A percentile compares a stretch with the other conserved stretches of the same genome.
Conservation (phyloP, 2,888 invertebrate species). For the Sympetrum striolatum region DNA sequence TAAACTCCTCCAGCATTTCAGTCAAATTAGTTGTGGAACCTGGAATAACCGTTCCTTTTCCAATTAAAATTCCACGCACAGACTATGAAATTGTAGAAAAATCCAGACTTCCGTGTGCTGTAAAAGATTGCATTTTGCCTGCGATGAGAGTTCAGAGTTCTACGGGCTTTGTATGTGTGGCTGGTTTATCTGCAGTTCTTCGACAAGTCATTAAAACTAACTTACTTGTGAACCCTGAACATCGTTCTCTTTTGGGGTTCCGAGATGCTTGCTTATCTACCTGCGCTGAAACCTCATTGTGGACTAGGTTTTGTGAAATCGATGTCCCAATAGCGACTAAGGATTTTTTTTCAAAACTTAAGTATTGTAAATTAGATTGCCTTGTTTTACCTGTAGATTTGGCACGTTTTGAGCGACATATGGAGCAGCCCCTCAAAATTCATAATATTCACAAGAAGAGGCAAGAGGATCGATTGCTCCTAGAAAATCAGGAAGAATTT, state of each 20-base stretch:
- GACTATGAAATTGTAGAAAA: neutral
- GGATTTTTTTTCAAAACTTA: slow-evolving; percentile 50
- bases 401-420: slow-evolving; percentile 81
- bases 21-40: slow-evolving; percentile 60
- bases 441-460: slow-evolving; percentile 85
- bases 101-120: slow-evolving; percentile 58
- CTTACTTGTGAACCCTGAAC: slow-evolving; percentile 55
- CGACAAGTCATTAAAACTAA: slow-evolving; percentile 60
- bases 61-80: neutral
- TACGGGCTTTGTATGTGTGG: slow-evolving; percentile 67
- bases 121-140: slow-evolving; percentile 67
- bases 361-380: slow-evolving; percentile 44
- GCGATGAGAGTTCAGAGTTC: slow-evolving; percentile 63
- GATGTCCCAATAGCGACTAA: slow-evolving; percentile 67
- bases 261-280: slow-evolving; percentile 80
- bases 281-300: slow-evolving; percentile 83
- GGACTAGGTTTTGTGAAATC: slow-evolving; percentile 92
- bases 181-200: slow-evolving; percentile 79
- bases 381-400: slow-evolving; percentile 70
- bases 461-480: too few species aligned
- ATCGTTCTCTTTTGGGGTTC: slow-evolving; percentile 73
- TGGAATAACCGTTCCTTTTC: neutral
- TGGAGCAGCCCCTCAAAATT: slow-evolving; percentile 80
- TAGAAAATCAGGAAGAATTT: too few species aligned
- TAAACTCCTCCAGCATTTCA: slow-evolving; percentile 60